Percentiles rank a stretch among this genome's conserved stretches.
These are phyloP conservation scores for Orussus abietinus DNA, from an alignment of 1,140 invertebrate species.

Conservation along the genomic window DNA sequence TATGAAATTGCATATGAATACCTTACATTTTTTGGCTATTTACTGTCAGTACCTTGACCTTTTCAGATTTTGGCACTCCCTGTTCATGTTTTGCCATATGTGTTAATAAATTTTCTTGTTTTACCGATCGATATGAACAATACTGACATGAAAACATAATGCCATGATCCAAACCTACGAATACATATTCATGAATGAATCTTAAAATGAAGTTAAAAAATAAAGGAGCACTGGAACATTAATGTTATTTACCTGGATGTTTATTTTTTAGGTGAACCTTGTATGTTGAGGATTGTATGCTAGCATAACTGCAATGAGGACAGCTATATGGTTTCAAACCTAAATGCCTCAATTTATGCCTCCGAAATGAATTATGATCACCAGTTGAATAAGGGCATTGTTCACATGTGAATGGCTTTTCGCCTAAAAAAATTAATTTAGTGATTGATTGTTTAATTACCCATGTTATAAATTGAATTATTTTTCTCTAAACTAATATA, in stretches of 20 bases:
- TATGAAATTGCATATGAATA: too few species aligned
- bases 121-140: conserved; percentile 53
- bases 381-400: conserved; percentile 60
- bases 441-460: not conserved
- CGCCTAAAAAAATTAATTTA: conserved; percentile 40
- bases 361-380: conserved; percentile 63
- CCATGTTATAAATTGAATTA: not conserved
- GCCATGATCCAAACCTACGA: conserved; percentile 33
- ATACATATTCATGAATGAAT: conserved; percentile 11
- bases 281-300: conserved; percentile 51
- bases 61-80: too few species aligned
- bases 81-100: conserved; percentile 50
- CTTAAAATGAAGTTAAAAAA: not conserved
- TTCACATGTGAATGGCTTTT: conserved; percentile 64
- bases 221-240: not conserved
- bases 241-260: conserved; percentile 36
- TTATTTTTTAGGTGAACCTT: conserved; percentile 56
- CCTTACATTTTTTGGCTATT: too few species aligned
- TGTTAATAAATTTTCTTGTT: conserved; percentile 45
- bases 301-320: conserved; percentile 47
- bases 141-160: conserved; percentile 51
- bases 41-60: too few species aligned
- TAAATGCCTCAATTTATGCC: conserved; percentile 62
- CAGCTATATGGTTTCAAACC: conserved; percentile 58
- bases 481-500: not conserved